A percentile compares a stretch with the other conserved stretches of the same genome.
Evolutionary conservation across 1,140 invertebrate genomes (phyloP).

Genomic region (Cecropterus lyciades): DNA sequence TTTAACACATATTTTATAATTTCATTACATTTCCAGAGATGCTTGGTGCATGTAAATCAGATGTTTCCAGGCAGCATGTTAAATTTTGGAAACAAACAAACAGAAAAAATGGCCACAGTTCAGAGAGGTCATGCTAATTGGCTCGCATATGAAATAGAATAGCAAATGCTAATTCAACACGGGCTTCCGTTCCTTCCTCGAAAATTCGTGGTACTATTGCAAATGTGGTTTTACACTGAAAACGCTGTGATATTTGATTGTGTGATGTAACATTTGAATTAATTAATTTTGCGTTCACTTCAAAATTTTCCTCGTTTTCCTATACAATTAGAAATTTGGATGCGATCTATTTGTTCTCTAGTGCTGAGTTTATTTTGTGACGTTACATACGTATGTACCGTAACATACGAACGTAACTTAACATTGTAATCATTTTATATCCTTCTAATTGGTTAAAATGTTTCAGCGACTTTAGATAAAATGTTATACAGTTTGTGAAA

Average conservation of each 20-base stretch:
- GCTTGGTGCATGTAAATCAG: background rate
- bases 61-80: background rate
- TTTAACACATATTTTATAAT: too few relatives aligned
- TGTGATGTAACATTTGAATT: background rate
- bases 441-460: too few relatives aligned
- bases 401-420: too few relatives aligned
- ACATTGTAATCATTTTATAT: too few relatives aligned
- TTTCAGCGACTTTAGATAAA: too few relatives aligned
- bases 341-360: too few relatives aligned
- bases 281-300: background rate
- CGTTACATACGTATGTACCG: too few relatives aligned
- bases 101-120: background rate
- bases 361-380: too few relatives aligned
- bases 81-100: background rate
- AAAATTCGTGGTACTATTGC: conserved; percentile 12
- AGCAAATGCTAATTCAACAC: conserved; percentile 21
- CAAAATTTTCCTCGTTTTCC: too few relatives aligned
- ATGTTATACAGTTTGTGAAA: too few relatives aligned
- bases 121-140: conserved; percentile 18
- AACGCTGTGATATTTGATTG: conserved; percentile 12
- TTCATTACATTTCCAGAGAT: too few relatives aligned
- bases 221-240: conserved; percentile 17
- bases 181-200: conserved; percentile 8
- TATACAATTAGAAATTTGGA: too few relatives aligned
- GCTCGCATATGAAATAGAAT: conserved; percentile 19